These are phyloP conservation scores for Cyrtorhinus lividipennis DNA, from an alignment of 1,140 invertebrate genomes.

Conservation along the genomic window DNA sequence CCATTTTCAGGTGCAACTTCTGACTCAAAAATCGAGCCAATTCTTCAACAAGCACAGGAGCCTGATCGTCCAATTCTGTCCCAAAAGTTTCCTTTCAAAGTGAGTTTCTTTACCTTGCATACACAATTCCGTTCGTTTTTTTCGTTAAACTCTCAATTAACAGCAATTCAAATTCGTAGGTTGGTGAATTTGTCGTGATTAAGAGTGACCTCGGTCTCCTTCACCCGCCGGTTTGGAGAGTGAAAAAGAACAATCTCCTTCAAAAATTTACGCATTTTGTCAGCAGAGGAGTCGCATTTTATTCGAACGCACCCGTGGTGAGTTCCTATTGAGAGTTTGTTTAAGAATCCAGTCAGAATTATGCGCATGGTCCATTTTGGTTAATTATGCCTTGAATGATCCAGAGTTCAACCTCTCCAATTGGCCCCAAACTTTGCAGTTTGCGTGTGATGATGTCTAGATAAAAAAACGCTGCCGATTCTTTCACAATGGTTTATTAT, in stretches of 20 bases:
- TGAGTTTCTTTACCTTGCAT: too few species aligned
- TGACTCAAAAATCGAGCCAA: too few species aligned
- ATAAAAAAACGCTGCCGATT: too few species aligned
- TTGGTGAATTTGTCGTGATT: slow-evolving; percentile 69
- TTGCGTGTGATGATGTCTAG: too few species aligned
- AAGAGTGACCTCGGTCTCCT: slow-evolving; percentile 57
- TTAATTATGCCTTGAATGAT: too few species aligned
- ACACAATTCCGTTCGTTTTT: not conserved
- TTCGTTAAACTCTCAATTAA: slow-evolving; percentile 26
- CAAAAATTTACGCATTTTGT: slow-evolving; percentile 76
- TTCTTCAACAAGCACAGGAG: too few species aligned
- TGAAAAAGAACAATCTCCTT: slow-evolving; percentile 69
- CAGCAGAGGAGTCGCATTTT: slow-evolving; percentile 62
- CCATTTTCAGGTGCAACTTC: too few species aligned
- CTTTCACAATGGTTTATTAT: too few species aligned
- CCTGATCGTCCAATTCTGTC: too few species aligned
- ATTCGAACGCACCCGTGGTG: slow-evolving; percentile 76
- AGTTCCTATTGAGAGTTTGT: slow-evolving; percentile 29
- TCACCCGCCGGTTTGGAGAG: slow-evolving; percentile 69
- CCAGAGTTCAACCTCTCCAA: too few species aligned
- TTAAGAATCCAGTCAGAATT: not conserved
- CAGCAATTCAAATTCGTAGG: too few species aligned
- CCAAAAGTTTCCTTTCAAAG: too few species aligned
- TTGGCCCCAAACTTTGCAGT: not conserved
- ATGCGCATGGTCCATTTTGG: not conserved